Percentiles rank a stretch among this genome's conserved stretches.
Conservation (phyloP, 1,140 invertebrate genomes). For the Trinorchestia longiramus region DNA sequence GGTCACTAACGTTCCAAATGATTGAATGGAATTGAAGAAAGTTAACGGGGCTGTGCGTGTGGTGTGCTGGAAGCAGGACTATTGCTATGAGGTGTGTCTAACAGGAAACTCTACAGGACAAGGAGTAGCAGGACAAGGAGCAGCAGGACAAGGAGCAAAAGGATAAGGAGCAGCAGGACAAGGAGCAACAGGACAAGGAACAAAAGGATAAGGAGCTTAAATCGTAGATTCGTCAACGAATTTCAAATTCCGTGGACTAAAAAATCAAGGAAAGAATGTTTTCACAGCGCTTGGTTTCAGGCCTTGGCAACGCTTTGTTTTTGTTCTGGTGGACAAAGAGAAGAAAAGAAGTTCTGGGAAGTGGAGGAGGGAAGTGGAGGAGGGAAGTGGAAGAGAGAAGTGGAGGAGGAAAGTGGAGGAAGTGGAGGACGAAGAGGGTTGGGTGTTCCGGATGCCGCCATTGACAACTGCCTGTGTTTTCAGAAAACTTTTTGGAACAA, state of each 20-base stretch:
- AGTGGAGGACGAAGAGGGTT: too few relatives aligned
- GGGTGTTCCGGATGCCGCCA: not conserved
- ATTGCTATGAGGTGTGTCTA: not conserved
- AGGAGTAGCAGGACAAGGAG: not conserved
- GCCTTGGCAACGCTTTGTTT: not conserved
- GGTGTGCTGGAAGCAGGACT: not conserved
- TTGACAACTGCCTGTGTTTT: constrained; percentile 21
- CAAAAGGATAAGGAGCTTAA: not conserved
- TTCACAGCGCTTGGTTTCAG: not conserved
- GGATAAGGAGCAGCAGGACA: not conserved
- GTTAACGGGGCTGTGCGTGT: not conserved
- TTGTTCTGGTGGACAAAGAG: not conserved
- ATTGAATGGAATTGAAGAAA: constrained; percentile 5
- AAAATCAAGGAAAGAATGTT: not conserved
- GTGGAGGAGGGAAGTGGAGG: too few relatives aligned
- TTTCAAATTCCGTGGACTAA: not conserved
- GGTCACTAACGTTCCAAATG: constrained; percentile 43
- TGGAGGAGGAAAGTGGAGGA: too few relatives aligned
- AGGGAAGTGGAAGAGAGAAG: too few relatives aligned
- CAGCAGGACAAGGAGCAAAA: not conserved
- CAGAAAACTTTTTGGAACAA: not conserved
- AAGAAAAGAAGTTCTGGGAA: too few relatives aligned
- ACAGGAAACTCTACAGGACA: not conserved
- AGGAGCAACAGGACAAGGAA: not conserved
- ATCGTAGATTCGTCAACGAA: not conserved